Base-by-base conservation (phyloP, 2,797 vertebrate species). In the Manis javanica region DNA sequence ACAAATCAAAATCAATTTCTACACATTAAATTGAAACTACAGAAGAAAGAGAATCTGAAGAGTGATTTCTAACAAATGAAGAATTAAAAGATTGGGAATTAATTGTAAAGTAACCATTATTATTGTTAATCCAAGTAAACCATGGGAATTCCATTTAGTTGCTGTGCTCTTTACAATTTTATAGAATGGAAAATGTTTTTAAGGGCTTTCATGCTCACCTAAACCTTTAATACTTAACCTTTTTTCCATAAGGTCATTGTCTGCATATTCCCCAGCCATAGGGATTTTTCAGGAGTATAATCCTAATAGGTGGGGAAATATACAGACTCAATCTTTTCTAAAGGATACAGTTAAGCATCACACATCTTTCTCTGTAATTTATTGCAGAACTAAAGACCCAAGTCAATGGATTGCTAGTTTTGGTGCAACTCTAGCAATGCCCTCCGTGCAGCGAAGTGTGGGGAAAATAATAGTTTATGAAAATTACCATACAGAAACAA, bases 361-460 rank as follows among this genome's bases (percentile, higher is more conserved):
- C 9, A 95, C 92, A 93, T 82, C 3, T 78, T 83, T 71, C 37
- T 11, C 29, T 94, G 78, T 64, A 64, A 68, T 87, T 59, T 63
- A 96, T 98, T 97, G 2, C 95, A 99, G 99, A 72, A 97, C 98
- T 97, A 98, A 24, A 78, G 82, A 98, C 88, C 96, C 98, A 92
- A 95, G 88, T 64, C 96, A 97, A 88, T 99, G 99, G 99, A 98
- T 98, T 84, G 98, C 92, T 69, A 99, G 98, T 87, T 98, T 99
- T 97, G 99, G 99, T 92, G 98, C 95, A 94, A 98, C 98, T 19
- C 96, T 98, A 91, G 98, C 90, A 51, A 98, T 98, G 92, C 98
- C 98, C 0, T 75, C 90, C 31, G 64, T 98, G 93, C 97, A 88
- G 92, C 97, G 97, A 87, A 74, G 49, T 0, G n/a, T 99, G 87